phyloP scores from a whole-genome alignment of 2,113 vertebrate genomes.

The Phyllostomus discolor region DNA sequence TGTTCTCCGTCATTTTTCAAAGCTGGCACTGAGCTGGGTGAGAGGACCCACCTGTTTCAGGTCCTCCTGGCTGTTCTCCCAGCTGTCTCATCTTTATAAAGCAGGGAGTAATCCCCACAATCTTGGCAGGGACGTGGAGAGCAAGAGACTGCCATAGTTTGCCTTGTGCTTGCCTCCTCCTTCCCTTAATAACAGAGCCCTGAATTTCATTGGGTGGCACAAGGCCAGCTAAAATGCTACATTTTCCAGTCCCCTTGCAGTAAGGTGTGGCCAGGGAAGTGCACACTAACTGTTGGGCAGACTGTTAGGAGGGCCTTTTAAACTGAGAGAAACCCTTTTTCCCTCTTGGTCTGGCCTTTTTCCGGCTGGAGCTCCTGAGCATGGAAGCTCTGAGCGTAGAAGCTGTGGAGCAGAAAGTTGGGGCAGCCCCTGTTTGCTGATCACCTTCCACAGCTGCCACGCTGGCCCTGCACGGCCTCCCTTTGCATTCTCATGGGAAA shows the following conservation, averaged over 20 bases:
- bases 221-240: not conserved
- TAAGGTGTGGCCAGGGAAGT: not conserved
- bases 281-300: not conserved
- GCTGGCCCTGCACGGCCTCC: rapidly evolving
- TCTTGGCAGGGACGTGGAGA: not conserved
- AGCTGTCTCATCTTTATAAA: not conserved
- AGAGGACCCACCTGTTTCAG: not conserved
- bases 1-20: not conserved
- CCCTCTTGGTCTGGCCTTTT: not conserved
- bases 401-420: not conserved
- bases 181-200: not conserved
- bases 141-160: not conserved
- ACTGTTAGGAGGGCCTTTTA: not conserved
- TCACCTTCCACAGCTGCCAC: not conserved
- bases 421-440: not conserved
- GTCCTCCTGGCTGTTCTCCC: not conserved
- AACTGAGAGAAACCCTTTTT: not conserved
- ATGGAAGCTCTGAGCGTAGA: not conserved
- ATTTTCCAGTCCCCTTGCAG: not conserved
- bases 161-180: not conserved
- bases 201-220: not conserved
- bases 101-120: not conserved
- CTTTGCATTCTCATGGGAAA: not conserved
- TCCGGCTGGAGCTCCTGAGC: not conserved
- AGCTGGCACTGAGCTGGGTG: not conserved